Base-by-base conservation (phyloP, 2,797 vertebrate species). In the Antennarius maculatus region DNA sequence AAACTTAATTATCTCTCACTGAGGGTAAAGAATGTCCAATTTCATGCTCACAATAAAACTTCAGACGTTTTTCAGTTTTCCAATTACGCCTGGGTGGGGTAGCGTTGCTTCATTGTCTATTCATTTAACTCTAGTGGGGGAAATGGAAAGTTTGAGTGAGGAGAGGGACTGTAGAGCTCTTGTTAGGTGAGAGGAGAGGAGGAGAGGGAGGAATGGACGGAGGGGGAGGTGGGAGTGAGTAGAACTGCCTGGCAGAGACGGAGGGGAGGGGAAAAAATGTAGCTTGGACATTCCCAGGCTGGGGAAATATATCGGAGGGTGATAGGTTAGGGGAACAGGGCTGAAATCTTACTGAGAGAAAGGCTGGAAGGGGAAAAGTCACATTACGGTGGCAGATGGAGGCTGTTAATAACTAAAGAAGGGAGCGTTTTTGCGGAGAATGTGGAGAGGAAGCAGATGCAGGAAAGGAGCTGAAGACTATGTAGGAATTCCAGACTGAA, bases 101-200 rank as follows among this genome's bases (percentile, higher is more conserved):
- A 72, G 76, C 66, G 12, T 59, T 47, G 73, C 70, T 76, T 84
- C 70, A 82, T 88, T 89, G 88, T 92, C 82, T 84, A 86, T 90
- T 89, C 85, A 86, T 84, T 85, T 82, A 60, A 71, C 74, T 72
- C 79, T 76, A 49, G 58, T 64, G 76, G 66, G 65, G 47, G 71
- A 77, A 77, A 78, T 81, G 89, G 92, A 92, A 92, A 92, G 88
- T 89, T 84, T 91, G 88, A 90, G 88, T 59, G 85, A 27, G 54
- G 66, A 80, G 77, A 42, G 59, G 66, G 80, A 92, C 91, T 92
- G 90, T 90, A 50, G 87, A 14, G 79, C 84, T 88, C 87, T 91
- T 91, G 90, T 90, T 90, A 83, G 86, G 81, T 80, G 75, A 71
- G 78, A 53, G 68, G 66, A 62, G 74, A 39, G 61, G 18, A 18